Evolutionary conservation across 2,888 invertebrate species (phyloP).

Genomic region (Strigamia maritima): DNA sequence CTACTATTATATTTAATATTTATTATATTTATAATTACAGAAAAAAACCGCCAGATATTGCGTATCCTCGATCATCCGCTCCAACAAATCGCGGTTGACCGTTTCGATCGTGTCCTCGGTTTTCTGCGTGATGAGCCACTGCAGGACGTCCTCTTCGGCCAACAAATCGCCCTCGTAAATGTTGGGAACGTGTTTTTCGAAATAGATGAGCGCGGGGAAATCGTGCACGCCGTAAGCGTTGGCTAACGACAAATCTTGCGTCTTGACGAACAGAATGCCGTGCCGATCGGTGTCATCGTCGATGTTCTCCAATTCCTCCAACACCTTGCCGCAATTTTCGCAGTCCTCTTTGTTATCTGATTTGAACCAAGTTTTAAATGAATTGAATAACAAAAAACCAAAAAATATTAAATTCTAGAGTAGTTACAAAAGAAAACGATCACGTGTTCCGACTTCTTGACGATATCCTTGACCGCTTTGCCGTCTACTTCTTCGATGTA

Average conservation of each 20-base stretch:
- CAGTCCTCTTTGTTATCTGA: conserved; percentile 71
- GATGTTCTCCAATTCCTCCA: conserved; percentile 84
- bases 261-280: conserved; percentile 89
- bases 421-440: conserved; percentile 89
- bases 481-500: conserved; percentile 85
- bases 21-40: conserved; percentile 46
- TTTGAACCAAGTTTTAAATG: too few relatives aligned
- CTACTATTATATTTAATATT: not conserved
- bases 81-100: conserved; percentile 50
- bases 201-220: conserved; percentile 82
- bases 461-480: conserved; percentile 83
- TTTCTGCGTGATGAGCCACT: conserved; percentile 86
- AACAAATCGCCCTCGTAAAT: conserved; percentile 90
- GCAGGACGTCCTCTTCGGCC: conserved; percentile 90
- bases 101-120: conserved; percentile 52
- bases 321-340: conserved; percentile 79
- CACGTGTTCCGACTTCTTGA: conserved; percentile 85
- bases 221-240: conserved; percentile 80
- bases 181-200: conserved; percentile 88
- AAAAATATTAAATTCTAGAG: too few relatives aligned
- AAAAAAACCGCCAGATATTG: conserved; percentile 53
- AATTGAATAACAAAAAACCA: too few relatives aligned
- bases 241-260: conserved; percentile 79
- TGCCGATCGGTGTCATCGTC: conserved; percentile 90
- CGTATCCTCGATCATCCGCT: conserved; percentile 49